These are phyloP conservation scores for Pseudorhiza aurosa DNA, from an alignment of 30 jellyfish, hydroid and myxozoan genomes.

Conservation along the genomic window DNA sequence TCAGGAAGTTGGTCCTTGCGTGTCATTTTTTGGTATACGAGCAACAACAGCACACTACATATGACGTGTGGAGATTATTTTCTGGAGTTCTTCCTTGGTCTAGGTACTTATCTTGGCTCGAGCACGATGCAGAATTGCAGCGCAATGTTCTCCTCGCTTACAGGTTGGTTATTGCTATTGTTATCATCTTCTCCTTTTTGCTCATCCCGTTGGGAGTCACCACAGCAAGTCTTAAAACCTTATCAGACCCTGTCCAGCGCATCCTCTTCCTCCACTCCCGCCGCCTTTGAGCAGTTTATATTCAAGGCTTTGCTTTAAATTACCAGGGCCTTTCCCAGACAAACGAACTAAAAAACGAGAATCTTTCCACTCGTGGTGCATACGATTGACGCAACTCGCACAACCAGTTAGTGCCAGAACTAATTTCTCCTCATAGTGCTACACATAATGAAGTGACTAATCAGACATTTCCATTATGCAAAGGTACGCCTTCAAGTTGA, in stretches of 20 bases:
- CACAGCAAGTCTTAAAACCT: too few relatives aligned
- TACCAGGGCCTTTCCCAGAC: too few relatives aligned
- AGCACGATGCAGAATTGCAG: slow-evolving; percentile 64
- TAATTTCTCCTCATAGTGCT: not conserved
- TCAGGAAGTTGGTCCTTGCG: slow-evolving; percentile 55
- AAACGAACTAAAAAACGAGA: too few relatives aligned
- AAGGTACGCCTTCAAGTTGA: slow-evolving; percentile 84
- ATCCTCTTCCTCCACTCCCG: too few relatives aligned
- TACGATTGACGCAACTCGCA: too few relatives aligned
- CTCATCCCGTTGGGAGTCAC: too few relatives aligned
- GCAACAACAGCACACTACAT: slow-evolving; percentile 63
- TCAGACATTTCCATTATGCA: too few relatives aligned
- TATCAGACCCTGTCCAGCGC: too few relatives aligned
- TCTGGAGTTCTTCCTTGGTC: slow-evolving; percentile 90
- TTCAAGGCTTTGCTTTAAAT: too few relatives aligned
- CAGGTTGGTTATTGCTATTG: slow-evolving; percentile 50
- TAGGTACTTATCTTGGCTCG: slow-evolving; percentile 53
- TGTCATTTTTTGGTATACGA: slow-evolving; percentile 50
- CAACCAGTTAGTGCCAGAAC: not conserved
- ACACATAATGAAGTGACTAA: too few relatives aligned
- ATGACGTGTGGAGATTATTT: slow-evolving; percentile 59
- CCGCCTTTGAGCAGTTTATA: too few relatives aligned
- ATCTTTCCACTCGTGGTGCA: too few relatives aligned
- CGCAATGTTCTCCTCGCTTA: slow-evolving; percentile 46
- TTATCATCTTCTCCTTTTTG: not conserved